phyloP scores from a whole-genome alignment of 2,113 vertebrate species.

The Ptilorrhoa leucosticta region DNA sequence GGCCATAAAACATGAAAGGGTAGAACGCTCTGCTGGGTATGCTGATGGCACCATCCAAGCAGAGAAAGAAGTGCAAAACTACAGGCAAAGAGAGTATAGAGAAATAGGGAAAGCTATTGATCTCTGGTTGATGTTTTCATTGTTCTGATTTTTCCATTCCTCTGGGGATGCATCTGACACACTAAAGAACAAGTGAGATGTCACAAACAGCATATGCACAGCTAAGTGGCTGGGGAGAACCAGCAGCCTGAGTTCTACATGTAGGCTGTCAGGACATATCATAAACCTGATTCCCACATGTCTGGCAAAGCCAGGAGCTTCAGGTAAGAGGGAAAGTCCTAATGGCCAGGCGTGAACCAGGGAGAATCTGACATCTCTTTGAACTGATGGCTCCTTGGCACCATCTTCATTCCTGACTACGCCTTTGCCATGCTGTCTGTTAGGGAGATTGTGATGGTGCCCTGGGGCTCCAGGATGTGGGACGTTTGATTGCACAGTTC shows the following conservation, averaged over 20 bases:
- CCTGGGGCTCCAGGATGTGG: background rate
- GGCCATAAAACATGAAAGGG: background rate
- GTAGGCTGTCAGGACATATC: background rate
- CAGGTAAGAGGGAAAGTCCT: background rate
- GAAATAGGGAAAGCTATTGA: background rate
- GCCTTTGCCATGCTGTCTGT: background rate
- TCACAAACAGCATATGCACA: background rate
- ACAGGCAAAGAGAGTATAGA: background rate
- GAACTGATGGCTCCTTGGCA: background rate
- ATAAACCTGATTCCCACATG: background rate
- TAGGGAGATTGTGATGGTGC: rapidly evolving
- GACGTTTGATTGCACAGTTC: background rate
- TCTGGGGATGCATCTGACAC: background rate
- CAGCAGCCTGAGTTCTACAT: background rate
- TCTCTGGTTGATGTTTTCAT: background rate
- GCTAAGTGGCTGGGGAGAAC: background rate
- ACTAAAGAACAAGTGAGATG: background rate
- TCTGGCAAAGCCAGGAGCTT: background rate
- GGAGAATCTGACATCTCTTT: background rate
- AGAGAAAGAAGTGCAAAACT: background rate
- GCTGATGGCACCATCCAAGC: background rate
- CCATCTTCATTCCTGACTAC: background rate
- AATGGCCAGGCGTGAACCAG: background rate
- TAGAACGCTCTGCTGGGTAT: background rate
- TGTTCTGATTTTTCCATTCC: background rate